Evolutionary conservation across 1,140 invertebrate species (phyloP).

Genomic region (Drusus annulatus): DNA sequence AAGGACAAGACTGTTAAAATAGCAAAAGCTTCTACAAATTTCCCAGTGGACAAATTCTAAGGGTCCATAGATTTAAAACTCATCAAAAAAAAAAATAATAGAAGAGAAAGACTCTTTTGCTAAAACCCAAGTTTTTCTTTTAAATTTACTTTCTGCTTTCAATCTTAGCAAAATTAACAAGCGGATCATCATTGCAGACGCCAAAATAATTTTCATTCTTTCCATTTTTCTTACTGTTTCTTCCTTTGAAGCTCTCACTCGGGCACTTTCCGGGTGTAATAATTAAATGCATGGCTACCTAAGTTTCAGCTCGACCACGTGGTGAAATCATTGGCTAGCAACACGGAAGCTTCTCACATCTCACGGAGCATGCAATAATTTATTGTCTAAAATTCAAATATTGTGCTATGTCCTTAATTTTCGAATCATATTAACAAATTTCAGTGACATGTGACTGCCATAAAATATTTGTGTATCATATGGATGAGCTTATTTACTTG

Average conservation of each 20-base stretch:
- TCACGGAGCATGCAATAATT: slow-evolving; percentile 19
- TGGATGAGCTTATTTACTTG: neutral
- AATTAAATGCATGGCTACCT: slow-evolving; percentile 41
- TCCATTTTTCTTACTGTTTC: neutral
- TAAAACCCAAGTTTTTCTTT: too few species aligned
- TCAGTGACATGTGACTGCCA: neutral
- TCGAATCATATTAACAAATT: too few species aligned
- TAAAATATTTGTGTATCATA: slow-evolving; percentile 2
- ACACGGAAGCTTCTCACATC: slow-evolving; percentile 15
- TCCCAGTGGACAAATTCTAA: too few species aligned
- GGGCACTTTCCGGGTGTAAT: slow-evolving; percentile 19
- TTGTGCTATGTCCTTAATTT: too few species aligned
- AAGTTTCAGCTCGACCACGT: slow-evolving; percentile 21
- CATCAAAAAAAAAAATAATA: too few species aligned
- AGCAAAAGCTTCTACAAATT: too few species aligned
- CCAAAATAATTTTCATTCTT: slow-evolving; percentile 4
- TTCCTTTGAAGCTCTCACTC: neutral
- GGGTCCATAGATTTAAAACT: too few species aligned
- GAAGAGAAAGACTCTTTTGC: too few species aligned
- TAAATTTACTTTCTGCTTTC: too few species aligned
- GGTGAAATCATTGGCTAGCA: slow-evolving; percentile 25
- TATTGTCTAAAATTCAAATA: neutral
- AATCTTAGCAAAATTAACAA: too few species aligned
- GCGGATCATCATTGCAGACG: neutral
- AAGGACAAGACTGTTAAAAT: neutral